Conservation (phyloP, 2,888 invertebrate genomes). For the Dryobotodes eremita region DNA sequence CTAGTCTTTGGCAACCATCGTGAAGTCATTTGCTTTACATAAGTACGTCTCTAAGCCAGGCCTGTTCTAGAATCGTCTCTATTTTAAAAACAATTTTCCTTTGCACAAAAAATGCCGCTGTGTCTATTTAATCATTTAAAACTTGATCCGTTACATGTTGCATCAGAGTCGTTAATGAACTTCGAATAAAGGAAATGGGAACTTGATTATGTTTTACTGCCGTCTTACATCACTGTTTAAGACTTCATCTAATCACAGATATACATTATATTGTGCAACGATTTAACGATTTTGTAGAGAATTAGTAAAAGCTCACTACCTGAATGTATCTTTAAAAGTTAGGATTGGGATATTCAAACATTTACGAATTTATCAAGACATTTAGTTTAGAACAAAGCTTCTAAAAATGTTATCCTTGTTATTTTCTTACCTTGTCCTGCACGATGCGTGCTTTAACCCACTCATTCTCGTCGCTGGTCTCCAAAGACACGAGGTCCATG, state of each 20-base stretch:
- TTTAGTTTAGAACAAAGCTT: neutral
- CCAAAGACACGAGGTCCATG: constrained; percentile 97
- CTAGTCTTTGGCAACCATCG: constrained; percentile 65
- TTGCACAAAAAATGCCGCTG: constrained; percentile 25
- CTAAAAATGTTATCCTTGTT: neutral
- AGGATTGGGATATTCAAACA: neutral
- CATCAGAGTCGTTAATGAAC: constrained; percentile 55
- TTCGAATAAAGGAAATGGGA: constrained; percentile 46
- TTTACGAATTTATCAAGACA: neutral
- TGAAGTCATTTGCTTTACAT: constrained; percentile 63
- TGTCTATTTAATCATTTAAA: constrained; percentile 16
- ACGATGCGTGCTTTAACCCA: constrained; percentile 95
- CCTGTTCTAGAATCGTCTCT: constrained; percentile 36
- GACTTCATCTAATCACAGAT: constrained; percentile 35
- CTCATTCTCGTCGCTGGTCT: constrained; percentile 96
- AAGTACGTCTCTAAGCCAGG: constrained; percentile 67
- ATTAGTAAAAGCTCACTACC: neutral
- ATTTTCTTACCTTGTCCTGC: constrained; percentile 92
- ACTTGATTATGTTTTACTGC: constrained; percentile 45
- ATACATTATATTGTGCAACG: constrained; percentile 32
- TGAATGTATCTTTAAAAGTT: neutral
- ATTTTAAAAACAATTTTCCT: constrained; percentile 33
- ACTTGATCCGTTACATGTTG: constrained; percentile 24
- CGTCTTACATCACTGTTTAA: constrained; percentile 27
- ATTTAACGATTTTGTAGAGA: constrained; percentile 24